Evolutionary conservation across 2,113 vertebrate species (phyloP), one percentile per base, ranked within the genome.

Genomic region (Atrichornis clamosus): DNA sequence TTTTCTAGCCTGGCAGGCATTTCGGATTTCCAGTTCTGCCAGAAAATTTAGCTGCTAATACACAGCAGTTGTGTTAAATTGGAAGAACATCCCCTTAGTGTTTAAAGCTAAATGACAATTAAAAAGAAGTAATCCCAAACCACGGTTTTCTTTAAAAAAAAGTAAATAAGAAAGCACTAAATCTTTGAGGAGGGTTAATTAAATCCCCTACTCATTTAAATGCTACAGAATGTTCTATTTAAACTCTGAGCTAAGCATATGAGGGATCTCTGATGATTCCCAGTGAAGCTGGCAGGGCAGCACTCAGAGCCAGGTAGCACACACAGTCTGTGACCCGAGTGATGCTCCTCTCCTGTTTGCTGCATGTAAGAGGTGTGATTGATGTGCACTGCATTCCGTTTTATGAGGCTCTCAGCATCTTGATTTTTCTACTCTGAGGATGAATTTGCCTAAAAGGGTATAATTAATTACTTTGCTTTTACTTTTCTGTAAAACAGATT

Each of bases 121-220:
- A 83, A 90, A 67, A 93, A 86, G 85, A 97, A 95, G 78, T 39
- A 96, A 86, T 96, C 80, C 65, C 89, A 64, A 78, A 85, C 22
- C 77, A 94, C 79, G 70, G 10, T 83, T 95, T 87, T 77, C 46
- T 93, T 92, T 50, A 6, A 41, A 42, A 78, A 69, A 93, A 73
- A 90, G 9, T 53, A 87, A 91, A 26, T 26, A 92, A 93, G 49
- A 91, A 76, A 60, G 59, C 19, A 89, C 65, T 84, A 97, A 95
- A 93, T 92, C 81, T 80, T 96, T 95, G 89, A 95, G 86, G 46
- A 87, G 33, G 74, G 84, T 95, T 97, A 96, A 92, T 96, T 95
- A 95, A 97, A 97, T 55, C 68, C 69, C 86, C 53, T 59, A 77
- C 65, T 82, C 56, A 76, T 96, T 96, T 90, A 96, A 97, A 97